Evolutionary conservation across 2,797 vertebrate species (phyloP), one percentile per base, ranked within the genome.

Genomic region (Gephyroberyx darwinii): DNA sequence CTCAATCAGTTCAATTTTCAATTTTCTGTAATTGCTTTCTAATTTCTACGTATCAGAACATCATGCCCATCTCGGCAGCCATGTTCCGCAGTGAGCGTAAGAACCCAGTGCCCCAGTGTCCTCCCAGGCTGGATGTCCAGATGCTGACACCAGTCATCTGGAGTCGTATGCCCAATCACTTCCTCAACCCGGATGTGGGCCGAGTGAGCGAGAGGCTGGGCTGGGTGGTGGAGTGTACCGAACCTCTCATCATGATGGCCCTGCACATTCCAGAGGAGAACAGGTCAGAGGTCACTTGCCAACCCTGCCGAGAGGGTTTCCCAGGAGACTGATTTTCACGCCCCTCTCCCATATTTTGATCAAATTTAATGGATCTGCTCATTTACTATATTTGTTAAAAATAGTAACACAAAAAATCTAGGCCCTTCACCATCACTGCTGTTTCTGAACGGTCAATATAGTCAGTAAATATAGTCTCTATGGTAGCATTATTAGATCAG

Each of bases 41-140:
- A 8, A 41, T 22, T 5, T 51, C n/a, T 77, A 57, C 19, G 0
- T 16, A 17, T 19, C 85, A 98, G 97, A 99, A 99, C 89, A 98
- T 98, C 90, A 98, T 99, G 96, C 97, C 97, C 1, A 94, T 99
- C 89, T 99, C 97, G 0, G 96, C 96, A 0, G 97, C 97, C 77
- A 98, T 99, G 96, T 99, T 99, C 87, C 92, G 90, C 82, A 98
- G 97, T 0, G 97, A 99, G 84, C 88, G 93, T n/a, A 96, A 87
- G 51, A 99, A 98, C 87, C 88, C 96, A 0, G 93, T 95, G 2
- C 97, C 97, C 0, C 97, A 99, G 92, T 97, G 95, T 59, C 97
- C 97, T 0, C 97, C 96, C 0, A 90, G 97, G 17, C 86, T 98
- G 51, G 93, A 93, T 26, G 92, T 97, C 70, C 96, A 98, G 89